These are phyloP conservation scores for Conus canariensis DNA, from an alignment of 2,888 invertebrate genomes.

Conservation along the genomic window DNA sequence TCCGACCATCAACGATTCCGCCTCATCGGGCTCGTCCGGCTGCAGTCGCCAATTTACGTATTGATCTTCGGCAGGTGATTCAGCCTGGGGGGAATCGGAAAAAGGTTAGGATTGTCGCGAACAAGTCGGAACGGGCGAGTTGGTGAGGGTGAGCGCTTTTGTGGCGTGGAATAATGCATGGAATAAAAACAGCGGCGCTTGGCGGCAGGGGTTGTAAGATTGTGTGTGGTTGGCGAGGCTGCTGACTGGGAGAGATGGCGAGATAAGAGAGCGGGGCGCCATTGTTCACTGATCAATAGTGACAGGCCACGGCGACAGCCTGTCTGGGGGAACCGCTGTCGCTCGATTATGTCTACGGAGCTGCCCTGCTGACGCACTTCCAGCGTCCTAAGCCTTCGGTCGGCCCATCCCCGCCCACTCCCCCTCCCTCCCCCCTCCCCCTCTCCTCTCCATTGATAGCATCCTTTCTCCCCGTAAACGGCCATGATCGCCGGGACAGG, in stretches of 20 bases:
- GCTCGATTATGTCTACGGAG: constrained; percentile 10
- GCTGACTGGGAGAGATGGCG: constrained; percentile 7
- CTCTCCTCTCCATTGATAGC: not conserved
- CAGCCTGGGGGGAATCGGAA: constrained; percentile 19
- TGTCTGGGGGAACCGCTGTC: constrained; percentile 12
- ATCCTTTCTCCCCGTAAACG: not conserved
- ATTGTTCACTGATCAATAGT: constrained; percentile 29
- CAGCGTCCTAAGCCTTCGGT: not conserved
- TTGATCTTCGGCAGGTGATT: constrained; percentile 32
- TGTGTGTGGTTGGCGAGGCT: constrained; percentile 22
- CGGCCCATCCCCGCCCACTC: not conserved
- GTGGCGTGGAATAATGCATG: constrained; percentile 34
- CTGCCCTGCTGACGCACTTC: not conserved
- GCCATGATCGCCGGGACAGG: not conserved
- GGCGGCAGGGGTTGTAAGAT: constrained; percentile 11
- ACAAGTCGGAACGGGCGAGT: constrained; percentile 30
- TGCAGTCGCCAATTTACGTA: constrained; percentile 36
- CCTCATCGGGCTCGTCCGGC: constrained; percentile 38
- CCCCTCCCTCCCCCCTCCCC: not conserved
- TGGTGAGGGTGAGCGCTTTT: constrained; percentile 27
- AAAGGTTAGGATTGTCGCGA: constrained; percentile 23
- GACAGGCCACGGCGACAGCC: constrained; percentile 24
- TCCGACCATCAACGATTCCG: constrained; percentile 22
- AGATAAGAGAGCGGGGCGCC: constrained; percentile 32
- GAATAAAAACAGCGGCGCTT: constrained; percentile 20